Evolutionary conservation across 2,113 vertebrate genomes (phyloP).

Genomic region (Nipponia nippon): DNA sequence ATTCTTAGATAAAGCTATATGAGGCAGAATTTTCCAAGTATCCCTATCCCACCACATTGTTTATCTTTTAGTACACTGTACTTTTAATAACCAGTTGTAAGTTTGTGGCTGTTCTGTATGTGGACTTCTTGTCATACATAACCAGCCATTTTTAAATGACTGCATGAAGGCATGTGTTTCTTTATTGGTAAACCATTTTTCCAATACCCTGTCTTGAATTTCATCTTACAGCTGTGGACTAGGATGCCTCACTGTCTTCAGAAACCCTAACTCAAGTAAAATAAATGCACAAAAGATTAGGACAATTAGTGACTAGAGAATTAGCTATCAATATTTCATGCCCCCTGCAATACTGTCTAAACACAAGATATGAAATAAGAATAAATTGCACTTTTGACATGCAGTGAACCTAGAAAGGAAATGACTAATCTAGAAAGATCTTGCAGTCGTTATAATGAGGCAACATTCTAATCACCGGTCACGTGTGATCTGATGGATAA

Average conservation of each 20-base stretch:
- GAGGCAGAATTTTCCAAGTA: neutral
- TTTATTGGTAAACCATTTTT: neutral
- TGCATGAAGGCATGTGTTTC: neutral
- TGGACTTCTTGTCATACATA: neutral
- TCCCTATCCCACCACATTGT: neutral
- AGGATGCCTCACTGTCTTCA: neutral
- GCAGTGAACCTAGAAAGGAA: neutral
- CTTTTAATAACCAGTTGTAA: neutral
- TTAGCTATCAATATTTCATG: constrained; percentile 62
- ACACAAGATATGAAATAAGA: constrained; percentile 53
- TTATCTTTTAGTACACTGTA: neutral
- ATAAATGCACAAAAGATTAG: constrained; percentile 17
- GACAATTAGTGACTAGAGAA: neutral
- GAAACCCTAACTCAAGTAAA: neutral
- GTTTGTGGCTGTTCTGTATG: neutral
- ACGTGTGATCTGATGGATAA: neutral
- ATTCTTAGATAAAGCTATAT: neutral
- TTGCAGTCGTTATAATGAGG: neutral
- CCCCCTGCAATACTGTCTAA: constrained; percentile 38
- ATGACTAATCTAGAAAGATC: neutral
- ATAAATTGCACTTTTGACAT: constrained; percentile 32
- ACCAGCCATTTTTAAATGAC: neutral
- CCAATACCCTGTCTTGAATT: neutral
- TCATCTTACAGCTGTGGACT: neutral
- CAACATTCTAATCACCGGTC: neutral